A percentile compares a stretch with the other conserved stretches of the same genome.
Evolutionary conservation across 2,888 invertebrate genomes (phyloP).

Genomic region (Hirtodrosophila alboralis): DNA sequence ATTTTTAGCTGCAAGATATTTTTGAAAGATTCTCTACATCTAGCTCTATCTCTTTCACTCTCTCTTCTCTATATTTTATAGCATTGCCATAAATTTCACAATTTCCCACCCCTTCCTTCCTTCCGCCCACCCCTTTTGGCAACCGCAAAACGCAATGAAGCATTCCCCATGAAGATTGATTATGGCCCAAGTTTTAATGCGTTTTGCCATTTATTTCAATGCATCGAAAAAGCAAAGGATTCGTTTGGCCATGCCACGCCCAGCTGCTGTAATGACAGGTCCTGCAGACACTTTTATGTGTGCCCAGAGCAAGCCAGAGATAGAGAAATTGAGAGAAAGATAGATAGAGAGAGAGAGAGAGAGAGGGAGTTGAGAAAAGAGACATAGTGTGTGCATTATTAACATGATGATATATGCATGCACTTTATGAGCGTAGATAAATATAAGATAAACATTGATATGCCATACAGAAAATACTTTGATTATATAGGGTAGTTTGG

Average conservation of each 20-base stretch:
- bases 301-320: constrained; percentile 4
- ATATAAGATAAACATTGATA: constrained; percentile 34
- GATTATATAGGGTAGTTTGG: constrained; percentile 12
- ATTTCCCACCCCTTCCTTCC: neutral
- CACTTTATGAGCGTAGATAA: constrained; percentile 43
- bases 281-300: constrained; percentile 19
- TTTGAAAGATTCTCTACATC: neutral
- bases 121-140: too few species aligned
- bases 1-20: constrained; percentile 28
- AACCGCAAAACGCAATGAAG: constrained; percentile 63
- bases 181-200: constrained; percentile 75
- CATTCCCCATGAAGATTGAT: constrained; percentile 73
- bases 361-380: neutral
- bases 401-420: constrained; percentile 41
- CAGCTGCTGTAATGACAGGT: constrained; percentile 6
- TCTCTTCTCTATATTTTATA: neutral
- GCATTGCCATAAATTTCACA: neutral
- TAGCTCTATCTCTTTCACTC: neutral
- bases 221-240: constrained; percentile 61
- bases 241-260: constrained; percentile 51
- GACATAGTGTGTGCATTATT: constrained; percentile 14
- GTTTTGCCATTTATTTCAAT: constrained; percentile 76
- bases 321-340: neutral
- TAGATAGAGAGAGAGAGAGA: neutral
- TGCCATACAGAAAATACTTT: constrained; percentile 42